These are phyloP conservation scores for Mustela erminea DNA, from an alignment of 2,797 vertebrate genomes.

Conservation along the genomic window DNA sequence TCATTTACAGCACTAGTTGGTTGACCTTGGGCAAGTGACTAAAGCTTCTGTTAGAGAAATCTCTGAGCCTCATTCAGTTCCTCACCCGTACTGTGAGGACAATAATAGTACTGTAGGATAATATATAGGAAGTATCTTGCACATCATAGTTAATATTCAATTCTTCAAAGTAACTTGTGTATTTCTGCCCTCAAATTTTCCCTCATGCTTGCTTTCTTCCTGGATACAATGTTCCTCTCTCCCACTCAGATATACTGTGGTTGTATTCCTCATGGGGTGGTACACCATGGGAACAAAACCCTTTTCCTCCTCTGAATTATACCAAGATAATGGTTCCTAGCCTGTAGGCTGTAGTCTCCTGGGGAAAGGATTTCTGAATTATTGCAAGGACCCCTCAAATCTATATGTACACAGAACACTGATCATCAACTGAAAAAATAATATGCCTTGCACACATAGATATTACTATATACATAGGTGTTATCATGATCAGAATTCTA, in stretches of 20 bases:
- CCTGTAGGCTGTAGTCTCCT: neutral
- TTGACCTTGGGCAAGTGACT: neutral
- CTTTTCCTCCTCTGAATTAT: conserved; percentile 5
- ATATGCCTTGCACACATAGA: neutral
- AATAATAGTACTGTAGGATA: neutral
- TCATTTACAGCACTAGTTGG: neutral
- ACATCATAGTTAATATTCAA: neutral
- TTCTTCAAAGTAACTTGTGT: neutral
- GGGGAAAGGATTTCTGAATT: conserved; percentile 21
- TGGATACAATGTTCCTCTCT: neutral
- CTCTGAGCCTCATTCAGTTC: neutral
- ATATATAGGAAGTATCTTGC: neutral
- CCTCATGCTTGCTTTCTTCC: neutral
- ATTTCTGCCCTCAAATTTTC: conserved; percentile 27
- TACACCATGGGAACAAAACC: conserved; percentile 38
- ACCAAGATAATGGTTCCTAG: neutral
- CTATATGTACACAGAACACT: neutral
- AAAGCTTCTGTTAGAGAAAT: neutral
- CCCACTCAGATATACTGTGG: neutral
- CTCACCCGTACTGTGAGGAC: neutral
- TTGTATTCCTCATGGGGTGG: neutral
- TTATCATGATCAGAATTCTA: neutral
- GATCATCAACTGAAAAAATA: neutral
- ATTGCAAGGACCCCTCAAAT: neutral
- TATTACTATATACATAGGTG: neutral